phyloP scores from a whole-genome alignment of 2,113 vertebrate species.

The Oncorhynchus gorbuscha region DNA sequence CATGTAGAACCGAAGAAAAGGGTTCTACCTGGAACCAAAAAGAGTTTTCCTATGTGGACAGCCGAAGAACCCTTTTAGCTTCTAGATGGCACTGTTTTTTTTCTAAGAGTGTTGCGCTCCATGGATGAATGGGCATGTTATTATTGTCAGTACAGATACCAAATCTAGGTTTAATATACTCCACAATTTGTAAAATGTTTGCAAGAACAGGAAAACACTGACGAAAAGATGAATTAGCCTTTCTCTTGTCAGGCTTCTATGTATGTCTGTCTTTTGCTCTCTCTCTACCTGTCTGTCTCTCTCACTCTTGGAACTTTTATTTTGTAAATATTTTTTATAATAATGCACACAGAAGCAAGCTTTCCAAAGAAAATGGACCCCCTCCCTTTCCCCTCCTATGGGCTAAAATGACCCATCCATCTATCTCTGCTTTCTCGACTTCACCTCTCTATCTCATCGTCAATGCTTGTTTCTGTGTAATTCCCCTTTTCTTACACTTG shows the following conservation, averaged over 20 bases:
- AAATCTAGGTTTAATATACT: no score
- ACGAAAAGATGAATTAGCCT: not conserved
- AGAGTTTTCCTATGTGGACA: no score
- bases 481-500: not conserved
- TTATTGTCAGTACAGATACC: no score
- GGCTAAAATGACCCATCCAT: not conserved
- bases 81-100: no score
- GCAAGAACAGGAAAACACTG: not conserved
- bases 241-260: not conserved
- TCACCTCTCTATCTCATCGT: not conserved
- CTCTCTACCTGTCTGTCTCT: not conserved
- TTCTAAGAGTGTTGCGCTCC: no score
- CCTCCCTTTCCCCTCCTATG: not conserved
- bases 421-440: not conserved
- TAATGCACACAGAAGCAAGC: constrained; percentile 7
- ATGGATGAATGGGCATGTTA: no score
- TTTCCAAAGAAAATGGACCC: not conserved
- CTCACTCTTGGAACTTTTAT: not conserved
- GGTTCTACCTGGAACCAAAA: no score
- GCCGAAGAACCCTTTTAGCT: no score
- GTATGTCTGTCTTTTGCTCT: not conserved
- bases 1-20: no score
- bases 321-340: not conserved
- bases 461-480: no score
- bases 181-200: not conserved